A percentile compares a stretch with the other conserved stretches of the same genome.
phyloP scores from a whole-genome alignment of 2,797 vertebrate genomes.

The Pteronotus mesoamericanus region DNA sequence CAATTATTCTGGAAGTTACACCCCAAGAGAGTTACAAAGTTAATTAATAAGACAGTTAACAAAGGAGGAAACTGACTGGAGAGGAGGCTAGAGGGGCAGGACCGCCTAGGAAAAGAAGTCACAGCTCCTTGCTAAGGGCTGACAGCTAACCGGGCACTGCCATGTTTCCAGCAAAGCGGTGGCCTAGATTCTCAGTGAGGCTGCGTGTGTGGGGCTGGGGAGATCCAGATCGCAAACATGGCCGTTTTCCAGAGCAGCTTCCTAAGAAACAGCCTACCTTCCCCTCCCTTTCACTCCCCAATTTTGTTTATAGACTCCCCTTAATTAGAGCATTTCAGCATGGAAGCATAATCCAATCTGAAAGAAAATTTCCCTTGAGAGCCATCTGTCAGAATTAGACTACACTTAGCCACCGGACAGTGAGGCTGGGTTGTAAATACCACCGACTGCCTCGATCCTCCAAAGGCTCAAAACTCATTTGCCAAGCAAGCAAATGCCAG shows the following conservation, averaged over 20 bases:
- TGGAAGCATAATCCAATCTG: conserved; percentile 72
- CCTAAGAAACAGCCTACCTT: conserved; percentile 53
- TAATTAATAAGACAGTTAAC: background rate
- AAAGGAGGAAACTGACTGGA: background rate
- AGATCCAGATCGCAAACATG: conserved; percentile 39
- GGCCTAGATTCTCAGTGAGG: conserved; percentile 53
- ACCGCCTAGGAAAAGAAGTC: background rate
- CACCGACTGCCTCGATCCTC: conserved; percentile 58
- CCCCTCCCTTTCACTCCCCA: conserved; percentile 18
- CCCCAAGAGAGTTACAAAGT: background rate
- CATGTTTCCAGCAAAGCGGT: conserved; percentile 11
- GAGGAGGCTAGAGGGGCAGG: background rate
- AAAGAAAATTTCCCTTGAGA: conserved; percentile 76
- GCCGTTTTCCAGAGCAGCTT: conserved; percentile 59
- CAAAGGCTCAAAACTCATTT: conserved; percentile 69
- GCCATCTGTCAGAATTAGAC: conserved; percentile 75
- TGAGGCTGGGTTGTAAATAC: conserved; percentile 59
- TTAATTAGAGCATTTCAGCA: conserved; percentile 74
- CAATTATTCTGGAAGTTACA: conserved; percentile 15
- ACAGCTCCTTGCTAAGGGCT: background rate
- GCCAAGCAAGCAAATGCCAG: conserved; percentile 58
- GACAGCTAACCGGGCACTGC: background rate
- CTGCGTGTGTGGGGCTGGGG: background rate
- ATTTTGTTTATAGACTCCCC: conserved; percentile 70
- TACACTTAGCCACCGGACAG: conserved; percentile 70